Evolutionary conservation across 2,113 vertebrate genomes (phyloP).

Genomic region (Murina feae): DNA sequence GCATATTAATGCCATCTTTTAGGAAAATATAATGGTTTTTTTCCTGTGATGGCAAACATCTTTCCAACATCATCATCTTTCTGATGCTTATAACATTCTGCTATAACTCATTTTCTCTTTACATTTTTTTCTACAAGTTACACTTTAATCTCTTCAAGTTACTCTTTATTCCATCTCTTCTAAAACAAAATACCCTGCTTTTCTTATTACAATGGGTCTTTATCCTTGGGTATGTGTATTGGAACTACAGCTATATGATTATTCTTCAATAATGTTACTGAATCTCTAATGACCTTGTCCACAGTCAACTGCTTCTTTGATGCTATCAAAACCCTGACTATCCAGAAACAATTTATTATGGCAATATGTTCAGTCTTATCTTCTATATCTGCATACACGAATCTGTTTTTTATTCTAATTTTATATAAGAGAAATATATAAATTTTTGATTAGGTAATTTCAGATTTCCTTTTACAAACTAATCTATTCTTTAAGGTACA

Average conservation of each 20-base stretch:
- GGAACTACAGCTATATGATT: not conserved
- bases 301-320: not conserved
- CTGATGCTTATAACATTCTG: conserved; percentile 14
- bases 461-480: not conserved
- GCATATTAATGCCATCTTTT: conserved; percentile 28
- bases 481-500: not conserved
- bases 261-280: not conserved
- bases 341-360: not conserved
- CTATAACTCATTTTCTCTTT: not conserved
- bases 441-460: not conserved
- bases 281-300: not conserved
- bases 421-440: not conserved
- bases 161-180: not conserved
- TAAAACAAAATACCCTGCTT: not conserved
- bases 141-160: not conserved
- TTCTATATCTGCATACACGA: not conserved
- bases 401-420: not conserved
- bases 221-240: not conserved
- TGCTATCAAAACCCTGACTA: not conserved
- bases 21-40: conserved; percentile 34
- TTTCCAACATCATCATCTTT: conserved; percentile 6
- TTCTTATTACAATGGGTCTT: not conserved
- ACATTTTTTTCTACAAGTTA: not conserved
- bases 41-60: conserved; percentile 4
- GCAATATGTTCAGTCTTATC: not conserved